Percentiles rank a stretch among this genome's conserved stretches.
Conservation (phyloP, 2,888 invertebrate species). For the Xylota segnis region DNA sequence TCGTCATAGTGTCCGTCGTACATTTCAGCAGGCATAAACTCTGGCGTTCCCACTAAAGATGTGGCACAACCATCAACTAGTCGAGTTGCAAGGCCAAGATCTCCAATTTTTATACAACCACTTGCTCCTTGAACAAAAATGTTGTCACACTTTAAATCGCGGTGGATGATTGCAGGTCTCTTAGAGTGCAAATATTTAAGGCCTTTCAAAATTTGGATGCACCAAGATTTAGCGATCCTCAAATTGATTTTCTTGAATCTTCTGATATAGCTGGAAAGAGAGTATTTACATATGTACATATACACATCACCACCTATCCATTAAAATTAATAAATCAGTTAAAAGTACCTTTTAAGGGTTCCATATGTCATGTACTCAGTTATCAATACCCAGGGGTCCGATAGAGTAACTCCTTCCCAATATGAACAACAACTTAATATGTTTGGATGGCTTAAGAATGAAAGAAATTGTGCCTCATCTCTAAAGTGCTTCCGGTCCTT, state of each 20-base stretch:
- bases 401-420: too few relatives aligned
- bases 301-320: too few relatives aligned
- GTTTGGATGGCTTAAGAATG: too few relatives aligned
- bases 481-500: too few relatives aligned
- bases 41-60: constrained; percentile 93
- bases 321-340: too few relatives aligned
- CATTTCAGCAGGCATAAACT: constrained; percentile 95
- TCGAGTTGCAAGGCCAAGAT: constrained; percentile 97
- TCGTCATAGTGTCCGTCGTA: constrained; percentile 99
- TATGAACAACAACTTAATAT: too few relatives aligned
- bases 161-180: constrained; percentile 97
- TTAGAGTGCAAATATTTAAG: constrained; percentile 98
- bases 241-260: constrained; percentile 98
- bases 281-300: too few relatives aligned
- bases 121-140: constrained; percentile 99
- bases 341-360: too few relatives aligned
- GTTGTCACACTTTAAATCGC: constrained; percentile 98
- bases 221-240: constrained; percentile 99
- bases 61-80: constrained; percentile 99
- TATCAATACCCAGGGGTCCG: too few relatives aligned
- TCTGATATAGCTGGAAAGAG: constrained; percentile 91
- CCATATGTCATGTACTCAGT: too few relatives aligned
- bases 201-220: constrained; percentile 98
- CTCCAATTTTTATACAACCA: constrained; percentile 99
- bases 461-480: too few relatives aligned